A percentile compares a stretch with the other conserved stretches of the same genome.
These are phyloP conservation scores for Diloba caeruleocephala DNA, from an alignment of 2,888 invertebrate species.

Conservation along the genomic window DNA sequence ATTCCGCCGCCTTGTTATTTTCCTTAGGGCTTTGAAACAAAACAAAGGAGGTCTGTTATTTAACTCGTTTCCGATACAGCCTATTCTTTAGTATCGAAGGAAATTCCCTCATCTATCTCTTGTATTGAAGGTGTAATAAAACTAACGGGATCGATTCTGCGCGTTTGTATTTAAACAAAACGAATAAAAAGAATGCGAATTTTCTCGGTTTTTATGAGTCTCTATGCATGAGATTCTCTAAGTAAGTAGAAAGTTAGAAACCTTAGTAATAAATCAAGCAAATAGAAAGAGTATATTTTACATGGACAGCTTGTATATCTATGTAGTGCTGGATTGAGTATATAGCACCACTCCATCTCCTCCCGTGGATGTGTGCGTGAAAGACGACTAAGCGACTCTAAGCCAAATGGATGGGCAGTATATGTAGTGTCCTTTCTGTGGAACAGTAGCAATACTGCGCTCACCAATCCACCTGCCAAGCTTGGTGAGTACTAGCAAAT, in stretches of 20 bases:
- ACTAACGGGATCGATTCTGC: slow-evolving; percentile 50
- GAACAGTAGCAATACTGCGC: too few species aligned
- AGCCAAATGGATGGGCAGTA: too few species aligned
- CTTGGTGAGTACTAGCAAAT: too few species aligned
- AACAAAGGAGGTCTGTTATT: slow-evolving; percentile 84
- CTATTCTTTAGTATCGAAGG: slow-evolving; percentile 80
- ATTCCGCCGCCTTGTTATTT: slow-evolving; percentile 82
- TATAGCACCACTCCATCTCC: too few species aligned
- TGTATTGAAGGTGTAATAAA: slow-evolving; percentile 55
- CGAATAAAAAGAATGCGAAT: slow-evolving; percentile 46
- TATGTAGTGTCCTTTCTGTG: too few species aligned
- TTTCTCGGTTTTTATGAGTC: slow-evolving; percentile 48
- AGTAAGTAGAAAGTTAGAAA: slow-evolving; percentile 32
- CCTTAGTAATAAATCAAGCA: slow-evolving; percentile 33
- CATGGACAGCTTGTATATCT: too few species aligned
- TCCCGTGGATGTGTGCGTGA: too few species aligned
- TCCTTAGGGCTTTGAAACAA: slow-evolving; percentile 76
- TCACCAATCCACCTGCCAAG: too few species aligned
- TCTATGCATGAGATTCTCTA: slow-evolving; percentile 40
- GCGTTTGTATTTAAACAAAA: slow-evolving; percentile 42
- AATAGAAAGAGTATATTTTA: slow-evolving; percentile 20
- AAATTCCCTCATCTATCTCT: slow-evolving; percentile 79
- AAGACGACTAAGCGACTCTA: too few species aligned
- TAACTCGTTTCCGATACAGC: slow-evolving; percentile 88
- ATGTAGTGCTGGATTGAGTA: too few species aligned